Evolutionary conservation across 2,888 invertebrate genomes (phyloP).

Genomic region (Dasypolia templi): DNA sequence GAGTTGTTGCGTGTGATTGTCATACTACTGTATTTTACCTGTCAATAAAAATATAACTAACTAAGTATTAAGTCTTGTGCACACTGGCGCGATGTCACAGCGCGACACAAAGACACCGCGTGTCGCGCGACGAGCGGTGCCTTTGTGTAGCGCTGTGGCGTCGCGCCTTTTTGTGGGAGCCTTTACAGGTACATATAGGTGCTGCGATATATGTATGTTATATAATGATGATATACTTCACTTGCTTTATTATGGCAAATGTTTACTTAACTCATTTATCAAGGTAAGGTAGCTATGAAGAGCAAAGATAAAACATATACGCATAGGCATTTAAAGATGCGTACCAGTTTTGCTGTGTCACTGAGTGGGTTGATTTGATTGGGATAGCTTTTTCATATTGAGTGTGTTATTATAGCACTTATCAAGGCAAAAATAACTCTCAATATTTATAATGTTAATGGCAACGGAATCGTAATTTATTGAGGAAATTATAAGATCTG

Average conservation of each 20-base stretch:
- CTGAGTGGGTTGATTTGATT: slow-evolving; percentile 3
- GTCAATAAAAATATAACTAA: neutral
- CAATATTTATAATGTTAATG: neutral
- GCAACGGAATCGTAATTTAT: neutral
- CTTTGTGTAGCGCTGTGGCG: too few species aligned
- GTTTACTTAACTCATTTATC: slow-evolving; percentile 14
- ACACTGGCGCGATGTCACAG: too few species aligned
- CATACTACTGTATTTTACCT: neutral
- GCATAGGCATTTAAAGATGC: too few species aligned
- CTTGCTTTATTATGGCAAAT: neutral
- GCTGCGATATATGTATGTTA: neutral
- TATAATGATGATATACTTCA: neutral
- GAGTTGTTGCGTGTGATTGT: neutral
- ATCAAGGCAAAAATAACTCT: slow-evolving; percentile 6
- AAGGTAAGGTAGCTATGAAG: slow-evolving; percentile 5
- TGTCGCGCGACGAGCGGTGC: too few species aligned
- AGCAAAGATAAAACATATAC: slow-evolving; percentile 12
- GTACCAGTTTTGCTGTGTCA: slow-evolving; percentile 9
- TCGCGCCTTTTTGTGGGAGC: too few species aligned
- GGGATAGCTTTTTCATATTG: slow-evolving; percentile 7
- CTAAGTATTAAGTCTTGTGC: neutral
- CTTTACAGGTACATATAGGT: too few species aligned
- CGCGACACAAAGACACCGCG: too few species aligned
- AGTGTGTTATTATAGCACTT: slow-evolving; percentile 23
- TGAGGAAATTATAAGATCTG: neutral